Evolutionary conservation across 2,888 invertebrate species (phyloP), one percentile per base, ranked within the genome.

Genomic region (Ichneumoninae sp.): DNA sequence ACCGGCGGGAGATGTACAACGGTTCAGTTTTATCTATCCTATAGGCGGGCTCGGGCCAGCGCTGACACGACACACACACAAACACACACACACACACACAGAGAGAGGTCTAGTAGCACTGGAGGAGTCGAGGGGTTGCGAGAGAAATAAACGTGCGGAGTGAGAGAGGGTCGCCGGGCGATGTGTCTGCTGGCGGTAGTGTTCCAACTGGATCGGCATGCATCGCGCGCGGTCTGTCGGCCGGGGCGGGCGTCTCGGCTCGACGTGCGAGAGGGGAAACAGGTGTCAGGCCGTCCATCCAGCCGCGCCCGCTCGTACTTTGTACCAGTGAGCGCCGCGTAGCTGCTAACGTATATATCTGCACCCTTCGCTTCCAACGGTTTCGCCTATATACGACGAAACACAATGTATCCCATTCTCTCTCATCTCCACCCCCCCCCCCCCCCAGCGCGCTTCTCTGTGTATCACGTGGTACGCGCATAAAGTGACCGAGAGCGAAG

Each of bases 261-360:
- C 65, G 66, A 76, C 63, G 33, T 73, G 63, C 65, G 73, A 73
- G 66, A 80, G 63, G 73, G 73, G 40, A 80, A 80, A 80, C 80
- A 73, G 80, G 80, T 73, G 80, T 80, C 80, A 73, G 80, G 66
- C 65, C 80, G 57, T 73, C 73, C 73, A 73, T 73, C 73, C 22
- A 65, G 52, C 66, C 40, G 33, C 63, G 74, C 65, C 50, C 63
- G 52, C 65, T 33, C 75, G 65, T 65, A 66, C 65, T 76, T 65
- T 76, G 30, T 63, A 66, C 66, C 76, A 52, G 65, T 26, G 22
- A 52, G 26, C 10, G 71, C 40, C 44, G 47, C 30, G 16, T n/a
- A 33, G 40, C 52, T 33, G 52, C 76, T 70, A 10, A 63, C 30
- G 30, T n/a, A 63, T 33, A 63, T 16, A 63, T 63, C 33, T 33